Base-by-base conservation (phyloP, 2,888 invertebrate species). In the Macrosiphum euphorbiae region DNA sequence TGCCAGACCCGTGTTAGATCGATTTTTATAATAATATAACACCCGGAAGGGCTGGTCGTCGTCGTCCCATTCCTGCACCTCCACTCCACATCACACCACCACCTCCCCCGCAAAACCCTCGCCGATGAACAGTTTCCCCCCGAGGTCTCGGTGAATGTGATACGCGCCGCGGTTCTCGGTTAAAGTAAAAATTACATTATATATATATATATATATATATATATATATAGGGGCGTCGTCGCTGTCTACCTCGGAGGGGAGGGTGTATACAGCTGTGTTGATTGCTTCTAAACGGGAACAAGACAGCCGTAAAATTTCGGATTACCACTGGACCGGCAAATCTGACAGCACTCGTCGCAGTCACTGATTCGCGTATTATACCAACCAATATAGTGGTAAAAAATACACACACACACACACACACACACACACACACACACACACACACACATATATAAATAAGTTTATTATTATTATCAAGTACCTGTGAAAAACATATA, bases 271-370 rank as follows among this genome's bases (percentile, higher is more conserved):
- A 47, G 35, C n/a, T 78, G 93, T 93, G 93, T 93, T 93, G 93
- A 93, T 90, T 47, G 93, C 85, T 58, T 90, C 55, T 93, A 93
- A 93, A 93, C 85, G 90, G 93, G 20, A 93, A 90, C 93, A 61
- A 93, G 93, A 93, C 93, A 93, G 47, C 89, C 90, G 90, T 93
- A 61, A 90, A 90, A 93, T 93, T 93, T 93, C 41, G 90, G 58
- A 90, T 93, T 85, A 93, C 50, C 90, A 41, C 61, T 41, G 58
- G 85, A 90, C 90, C 90, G 85, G 58, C 85, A 93, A 93, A 90
- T 90, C 61, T 85, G 85, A 93, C 93, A 85, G 47, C 52, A 44
- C 58, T 89, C 55, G 47, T 89, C 55, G 47, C 84, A 88, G n/a
- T 89, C 67, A 78, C 67, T 35, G 87, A 92, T 88, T 92, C 88